Conservation (phyloP, 2,113 vertebrate species). For the Centropristis striata region DNA sequence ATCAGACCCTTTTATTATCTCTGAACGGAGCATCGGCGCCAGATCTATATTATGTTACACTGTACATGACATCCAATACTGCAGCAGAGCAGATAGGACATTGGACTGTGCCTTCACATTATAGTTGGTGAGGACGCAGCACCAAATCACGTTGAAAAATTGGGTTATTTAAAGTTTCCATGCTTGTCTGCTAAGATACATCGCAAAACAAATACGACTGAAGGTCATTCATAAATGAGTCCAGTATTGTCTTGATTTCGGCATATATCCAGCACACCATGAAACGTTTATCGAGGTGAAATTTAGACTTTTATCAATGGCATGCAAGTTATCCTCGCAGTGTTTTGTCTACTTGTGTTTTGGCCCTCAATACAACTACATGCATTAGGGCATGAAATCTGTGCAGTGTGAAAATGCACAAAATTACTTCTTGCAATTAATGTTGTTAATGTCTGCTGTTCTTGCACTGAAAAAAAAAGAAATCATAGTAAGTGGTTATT, state of each 20-base stretch:
- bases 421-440: too few species aligned
- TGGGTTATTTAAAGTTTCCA: neutral
- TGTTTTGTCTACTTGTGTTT: too few species aligned
- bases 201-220: too few species aligned
- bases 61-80: conserved; percentile 49
- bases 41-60: conserved; percentile 38
- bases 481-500: too few species aligned
- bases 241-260: neutral
- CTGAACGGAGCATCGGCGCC: neutral
- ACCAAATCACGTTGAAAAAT: neutral
- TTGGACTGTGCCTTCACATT: neutral
- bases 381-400: too few species aligned
- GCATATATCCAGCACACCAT: neutral
- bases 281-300: neutral
- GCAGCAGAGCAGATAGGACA: neutral
- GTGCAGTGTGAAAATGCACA: too few species aligned
- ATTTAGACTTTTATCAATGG: neutral
- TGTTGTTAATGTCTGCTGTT: too few species aligned
- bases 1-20: conserved; percentile 25
- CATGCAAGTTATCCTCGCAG: neutral
- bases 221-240: neutral
- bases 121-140: neutral
- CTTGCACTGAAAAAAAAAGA: too few species aligned
- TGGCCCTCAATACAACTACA: too few species aligned
- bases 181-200: neutral